Evolutionary conservation across 2,797 vertebrate species (phyloP).

Genomic region (Buphagus erythrorhynchus): DNA sequence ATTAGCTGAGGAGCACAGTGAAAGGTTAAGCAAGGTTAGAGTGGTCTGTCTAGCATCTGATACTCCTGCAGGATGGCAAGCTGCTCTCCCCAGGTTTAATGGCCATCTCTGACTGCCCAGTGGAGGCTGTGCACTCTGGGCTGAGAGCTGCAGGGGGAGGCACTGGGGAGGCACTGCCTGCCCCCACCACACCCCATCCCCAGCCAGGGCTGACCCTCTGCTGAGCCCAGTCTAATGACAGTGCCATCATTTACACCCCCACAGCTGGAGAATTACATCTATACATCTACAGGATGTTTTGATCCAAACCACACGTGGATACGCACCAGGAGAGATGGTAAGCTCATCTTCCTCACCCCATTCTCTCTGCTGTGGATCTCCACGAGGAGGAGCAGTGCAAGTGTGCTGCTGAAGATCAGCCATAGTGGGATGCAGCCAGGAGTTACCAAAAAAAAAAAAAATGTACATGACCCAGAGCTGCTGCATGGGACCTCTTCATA

Average conservation of each 20-base stretch:
- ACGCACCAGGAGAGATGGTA: neutral
- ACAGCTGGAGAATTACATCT: neutral
- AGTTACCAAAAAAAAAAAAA: neutral
- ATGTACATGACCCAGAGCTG: neutral
- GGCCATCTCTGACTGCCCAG: accelerated
- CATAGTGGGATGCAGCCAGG: neutral
- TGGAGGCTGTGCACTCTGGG: neutral
- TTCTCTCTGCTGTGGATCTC: neutral
- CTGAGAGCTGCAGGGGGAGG: neutral
- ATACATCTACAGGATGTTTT: accelerated
- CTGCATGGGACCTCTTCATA: neutral
- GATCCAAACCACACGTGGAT: neutral
- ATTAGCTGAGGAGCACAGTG: neutral
- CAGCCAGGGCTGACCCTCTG: accelerated
- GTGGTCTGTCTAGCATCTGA: neutral
- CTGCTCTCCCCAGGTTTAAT: neutral
- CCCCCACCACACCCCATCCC: accelerated
- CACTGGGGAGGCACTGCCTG: accelerated
- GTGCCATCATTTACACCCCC: neutral
- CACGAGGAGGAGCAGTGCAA: neutral
- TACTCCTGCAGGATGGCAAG: constrained; percentile 5
- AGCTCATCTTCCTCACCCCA: neutral
- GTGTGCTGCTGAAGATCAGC: neutral
- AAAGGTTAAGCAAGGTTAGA: constrained; percentile 45
- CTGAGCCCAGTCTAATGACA: neutral